Evolutionary conservation across 2,113 vertebrate species (phyloP).

Genomic region (Astur gentilis): DNA sequence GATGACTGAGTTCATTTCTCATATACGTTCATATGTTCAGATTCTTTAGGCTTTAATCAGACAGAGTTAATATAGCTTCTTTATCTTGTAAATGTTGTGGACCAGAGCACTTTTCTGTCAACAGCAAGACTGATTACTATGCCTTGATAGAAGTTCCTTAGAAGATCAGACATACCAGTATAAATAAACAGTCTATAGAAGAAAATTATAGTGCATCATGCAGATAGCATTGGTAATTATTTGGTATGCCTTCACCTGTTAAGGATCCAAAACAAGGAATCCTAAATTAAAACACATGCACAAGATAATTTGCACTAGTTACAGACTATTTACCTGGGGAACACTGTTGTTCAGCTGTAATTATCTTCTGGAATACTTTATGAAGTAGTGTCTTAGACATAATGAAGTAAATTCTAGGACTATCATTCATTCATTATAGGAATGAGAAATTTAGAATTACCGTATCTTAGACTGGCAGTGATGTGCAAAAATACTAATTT

Average conservation of each 20-base stretch:
- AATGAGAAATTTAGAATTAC: not conserved
- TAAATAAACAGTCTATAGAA: slow-evolving; percentile 12
- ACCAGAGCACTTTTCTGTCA: not conserved
- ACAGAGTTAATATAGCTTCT: not conserved
- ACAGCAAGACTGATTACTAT: not conserved
- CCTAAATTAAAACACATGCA: slow-evolving; percentile 48
- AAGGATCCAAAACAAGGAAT: slow-evolving; percentile 1
- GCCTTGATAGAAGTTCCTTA: not conserved
- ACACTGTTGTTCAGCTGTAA: slow-evolving; percentile 17
- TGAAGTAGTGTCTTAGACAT: not conserved
- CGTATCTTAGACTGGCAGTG: not conserved
- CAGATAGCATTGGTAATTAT: slow-evolving; percentile 38
- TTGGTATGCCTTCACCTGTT: slow-evolving; percentile 3
- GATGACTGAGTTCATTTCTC: not conserved
- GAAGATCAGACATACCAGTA: not conserved
- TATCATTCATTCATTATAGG: not conserved
- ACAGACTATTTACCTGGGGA: slow-evolving; percentile 14
- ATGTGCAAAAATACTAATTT: not conserved
- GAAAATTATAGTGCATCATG: slow-evolving; percentile 40
- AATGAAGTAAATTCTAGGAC: slow-evolving; percentile 2
- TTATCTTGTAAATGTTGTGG: not conserved
- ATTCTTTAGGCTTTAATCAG: not conserved
- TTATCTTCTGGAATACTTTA: slow-evolving; percentile 32
- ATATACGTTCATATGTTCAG: not conserved
- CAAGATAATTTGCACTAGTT: slow-evolving; percentile 37